Evolutionary conservation across 2,888 invertebrate species (phyloP).

Genomic region (Parnassius smintheus): DNA sequence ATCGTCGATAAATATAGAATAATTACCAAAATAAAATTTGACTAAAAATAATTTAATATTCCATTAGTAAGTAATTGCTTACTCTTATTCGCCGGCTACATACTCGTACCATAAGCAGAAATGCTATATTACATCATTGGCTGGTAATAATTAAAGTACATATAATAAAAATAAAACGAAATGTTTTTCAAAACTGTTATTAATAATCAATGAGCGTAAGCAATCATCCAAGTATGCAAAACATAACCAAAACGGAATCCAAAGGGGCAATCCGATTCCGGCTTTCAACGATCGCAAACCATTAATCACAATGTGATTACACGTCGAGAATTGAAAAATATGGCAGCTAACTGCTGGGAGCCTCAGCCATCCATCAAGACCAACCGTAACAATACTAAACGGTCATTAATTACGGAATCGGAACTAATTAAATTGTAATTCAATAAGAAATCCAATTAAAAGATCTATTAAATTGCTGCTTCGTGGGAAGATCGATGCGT

Average conservation of each 20-base stretch:
- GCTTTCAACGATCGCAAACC: constrained; percentile 51
- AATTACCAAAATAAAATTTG: too few relatives aligned
- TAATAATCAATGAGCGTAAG: constrained; percentile 1
- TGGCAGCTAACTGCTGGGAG: constrained; percentile 53
- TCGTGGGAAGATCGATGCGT: constrained; percentile 48
- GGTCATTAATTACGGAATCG: constrained; percentile 60
- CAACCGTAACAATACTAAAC: constrained; percentile 45
- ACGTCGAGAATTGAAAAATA: constrained; percentile 57
- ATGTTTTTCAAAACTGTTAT: not conserved
- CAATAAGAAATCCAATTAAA: constrained; percentile 63
- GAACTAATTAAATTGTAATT: constrained; percentile 67
- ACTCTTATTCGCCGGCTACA: too few relatives aligned
- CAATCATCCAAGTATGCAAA: constrained; percentile 26
- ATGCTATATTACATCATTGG: too few relatives aligned
- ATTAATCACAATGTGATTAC: constrained; percentile 62
- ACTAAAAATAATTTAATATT: too few relatives aligned
- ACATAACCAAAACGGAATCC: constrained; percentile 42
- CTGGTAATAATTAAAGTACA: not conserved
- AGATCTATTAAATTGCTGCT: constrained; percentile 33
- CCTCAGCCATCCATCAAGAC: constrained; percentile 40
- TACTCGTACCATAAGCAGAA: too few relatives aligned
- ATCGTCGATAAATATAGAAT: too few relatives aligned
- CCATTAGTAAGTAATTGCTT: too few relatives aligned
- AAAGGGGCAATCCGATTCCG: constrained; percentile 56
- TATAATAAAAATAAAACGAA: not conserved